A percentile compares a stretch with the other conserved stretches of the same genome.
Conservation (phyloP, 1,140 invertebrate genomes). For the Leptopilina clavipes region DNA sequence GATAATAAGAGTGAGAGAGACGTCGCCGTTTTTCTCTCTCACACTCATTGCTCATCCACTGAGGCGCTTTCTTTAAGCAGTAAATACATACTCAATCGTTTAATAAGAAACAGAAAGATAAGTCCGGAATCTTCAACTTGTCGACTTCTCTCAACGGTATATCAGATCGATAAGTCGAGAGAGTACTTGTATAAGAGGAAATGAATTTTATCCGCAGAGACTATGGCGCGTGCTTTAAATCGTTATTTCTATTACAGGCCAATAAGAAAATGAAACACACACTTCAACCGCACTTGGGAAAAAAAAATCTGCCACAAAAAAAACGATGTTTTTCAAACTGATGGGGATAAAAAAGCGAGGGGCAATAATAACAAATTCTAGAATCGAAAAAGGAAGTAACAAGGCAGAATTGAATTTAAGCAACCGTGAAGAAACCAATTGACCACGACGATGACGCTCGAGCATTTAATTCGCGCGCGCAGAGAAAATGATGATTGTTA, state of each 20-base stretch:
- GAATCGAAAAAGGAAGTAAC: constrained; percentile 2
- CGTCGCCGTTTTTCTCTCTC: too few relatives aligned
- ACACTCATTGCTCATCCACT: too few relatives aligned
- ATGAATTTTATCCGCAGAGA: constrained; percentile 25
- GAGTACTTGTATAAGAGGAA: constrained; percentile 32
- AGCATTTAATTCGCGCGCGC: not conserved
- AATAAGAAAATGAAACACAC: constrained; percentile 20
- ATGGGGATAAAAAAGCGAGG: not conserved
- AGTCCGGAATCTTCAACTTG: not conserved
- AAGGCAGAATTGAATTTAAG: constrained; percentile 19
- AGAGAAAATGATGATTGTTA: constrained; percentile 23
- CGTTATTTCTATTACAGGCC: not conserved
- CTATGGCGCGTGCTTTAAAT: constrained; percentile 29
- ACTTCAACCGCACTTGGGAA: not conserved
- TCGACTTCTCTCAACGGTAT: constrained; percentile 22
- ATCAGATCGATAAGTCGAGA: constrained; percentile 34
- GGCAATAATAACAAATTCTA: not conserved
- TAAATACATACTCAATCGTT: too few relatives aligned
- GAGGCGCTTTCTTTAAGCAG: too few relatives aligned
- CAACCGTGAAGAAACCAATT: constrained; percentile 12
- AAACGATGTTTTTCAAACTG: not conserved
- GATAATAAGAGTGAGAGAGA: too few relatives aligned
- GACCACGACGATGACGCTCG: not conserved
- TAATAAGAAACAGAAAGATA: not conserved
- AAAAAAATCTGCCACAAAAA: not conserved